A percentile compares a stretch with the other conserved stretches of the same genome.
Evolutionary conservation across 35 echinoderm and acorn worm species (phyloP).

Genomic region (Heliocidaris tuberculata): DNA sequence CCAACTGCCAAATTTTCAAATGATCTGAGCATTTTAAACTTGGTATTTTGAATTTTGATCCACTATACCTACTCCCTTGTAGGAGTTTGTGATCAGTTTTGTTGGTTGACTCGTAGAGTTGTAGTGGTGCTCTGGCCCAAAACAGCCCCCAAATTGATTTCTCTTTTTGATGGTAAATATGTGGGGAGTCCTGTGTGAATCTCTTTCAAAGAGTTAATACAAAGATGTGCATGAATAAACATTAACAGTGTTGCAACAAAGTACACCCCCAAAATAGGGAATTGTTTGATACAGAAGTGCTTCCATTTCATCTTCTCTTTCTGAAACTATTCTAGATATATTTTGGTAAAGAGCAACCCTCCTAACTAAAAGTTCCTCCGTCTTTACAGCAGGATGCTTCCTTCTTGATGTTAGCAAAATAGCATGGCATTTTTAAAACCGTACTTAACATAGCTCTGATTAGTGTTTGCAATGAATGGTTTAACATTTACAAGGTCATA

Average conservation of each 20-base stretch:
- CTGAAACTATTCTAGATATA: neutral
- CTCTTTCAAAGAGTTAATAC: neutral
- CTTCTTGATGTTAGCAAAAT: too few relatives aligned
- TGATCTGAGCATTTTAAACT: neutral
- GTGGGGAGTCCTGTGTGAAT: too few relatives aligned
- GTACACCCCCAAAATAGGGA: neutral
- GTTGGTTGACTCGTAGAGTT: neutral
- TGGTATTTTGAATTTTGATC: neutral
- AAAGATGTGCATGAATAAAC: neutral
- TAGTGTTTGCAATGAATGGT: too few relatives aligned
- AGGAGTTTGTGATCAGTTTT: neutral
- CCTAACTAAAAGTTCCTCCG: too few relatives aligned
- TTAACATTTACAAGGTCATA: too few relatives aligned
- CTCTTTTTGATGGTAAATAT: neutral
- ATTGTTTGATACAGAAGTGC: neutral
- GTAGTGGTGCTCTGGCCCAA: neutral
- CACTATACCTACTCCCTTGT: neutral
- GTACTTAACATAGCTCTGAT: too few relatives aligned
- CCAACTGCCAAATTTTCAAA: neutral
- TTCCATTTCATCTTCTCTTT: neutral
- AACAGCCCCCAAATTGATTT: neutral
- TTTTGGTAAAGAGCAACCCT: too few relatives aligned
- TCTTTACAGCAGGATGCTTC: too few relatives aligned
- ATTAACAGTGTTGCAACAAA: neutral
- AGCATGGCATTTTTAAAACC: too few relatives aligned